Base-by-base conservation (phyloP, 2,888 invertebrate species). In the Nasonovia ribisnigri region DNA sequence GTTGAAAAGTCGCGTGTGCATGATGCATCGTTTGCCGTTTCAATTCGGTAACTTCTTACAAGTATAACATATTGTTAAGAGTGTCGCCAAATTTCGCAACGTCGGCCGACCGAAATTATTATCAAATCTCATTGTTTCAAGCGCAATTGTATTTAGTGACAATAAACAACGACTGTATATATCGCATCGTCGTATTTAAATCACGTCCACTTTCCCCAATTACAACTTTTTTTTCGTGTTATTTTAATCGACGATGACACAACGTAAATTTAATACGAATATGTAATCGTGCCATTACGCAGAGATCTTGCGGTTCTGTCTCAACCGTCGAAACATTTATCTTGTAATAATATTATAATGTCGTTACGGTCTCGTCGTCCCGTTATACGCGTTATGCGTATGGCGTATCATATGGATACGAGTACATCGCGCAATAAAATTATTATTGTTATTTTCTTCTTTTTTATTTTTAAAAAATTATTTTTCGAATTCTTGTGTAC, bases 191-290 rank as follows among this genome's bases (percentile, higher is more conserved):
- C 54, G 42, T n/a, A 1, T 90, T 67, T 60, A 67, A 90, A 90
- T 90, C n/a, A 10, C n/a, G 24, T 60, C 90, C 46, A 90, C 90
- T 90, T 90, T 90, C 90, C 90, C 90, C 90, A 67, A 90, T 90
- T 90, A 67, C 42, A 24, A 3, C 3, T 60, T 89, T 89, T 88
- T 88, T 84, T 43, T 84, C 36, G 24, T 84, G 11, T 84, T 16
- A n/a, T 51, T 88, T 48, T 36, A 51, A 36, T 88, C 51, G n/a
- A 36, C 36, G 87, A 51, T 1, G 43, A 42, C 36, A 88, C 51
- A 20, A 51, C 48, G 36, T 48, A 88, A 51, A 48, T 51, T 88
- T 43, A 84, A 88, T 51, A n/a, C 24, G 51, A 1, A 48, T 48
- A 88, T n/a, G 8, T 46, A 48, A 87, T 48, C 29, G 13, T 29